These are phyloP conservation scores for Bombylius discolor DNA, from an alignment of 2,888 invertebrate species.

Conservation along the genomic window DNA sequence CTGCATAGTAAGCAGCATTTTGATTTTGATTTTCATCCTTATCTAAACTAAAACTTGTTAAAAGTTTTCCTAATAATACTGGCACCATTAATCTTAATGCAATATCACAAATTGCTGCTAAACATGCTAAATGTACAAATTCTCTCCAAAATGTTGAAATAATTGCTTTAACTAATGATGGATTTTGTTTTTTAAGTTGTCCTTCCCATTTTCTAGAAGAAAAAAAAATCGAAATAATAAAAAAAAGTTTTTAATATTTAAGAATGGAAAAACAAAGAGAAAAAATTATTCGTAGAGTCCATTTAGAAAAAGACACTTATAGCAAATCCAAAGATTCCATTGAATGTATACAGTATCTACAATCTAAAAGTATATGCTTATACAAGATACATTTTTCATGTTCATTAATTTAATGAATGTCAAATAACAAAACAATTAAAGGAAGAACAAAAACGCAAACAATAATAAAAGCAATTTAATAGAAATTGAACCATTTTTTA, in stretches of 20 bases:
- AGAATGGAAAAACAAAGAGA: not conserved
- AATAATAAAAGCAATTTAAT: too few species aligned
- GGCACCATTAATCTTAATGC: constrained; percentile 15
- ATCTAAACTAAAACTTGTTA: constrained; percentile 14
- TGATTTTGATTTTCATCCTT: not conserved
- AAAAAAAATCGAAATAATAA: not conserved
- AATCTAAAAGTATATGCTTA: too few species aligned
- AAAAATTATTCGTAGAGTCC: too few species aligned
- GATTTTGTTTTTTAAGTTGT: constrained; percentile 12
- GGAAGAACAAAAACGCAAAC: too few species aligned
- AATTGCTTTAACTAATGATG: constrained; percentile 16
- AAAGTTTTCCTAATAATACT: constrained; percentile 15
- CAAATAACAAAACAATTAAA: too few species aligned
- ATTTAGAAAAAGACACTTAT: too few species aligned
- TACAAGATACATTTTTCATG: too few species aligned
- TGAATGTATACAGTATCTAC: too few species aligned
- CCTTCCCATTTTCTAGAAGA: constrained; percentile 15
- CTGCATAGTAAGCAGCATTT: constrained; percentile 45
- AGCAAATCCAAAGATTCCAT: too few species aligned
- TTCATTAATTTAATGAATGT: too few species aligned
- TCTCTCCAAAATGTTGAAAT: constrained; percentile 17
- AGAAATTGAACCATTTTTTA: too few species aligned
- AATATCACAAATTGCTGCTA: constrained; percentile 14
- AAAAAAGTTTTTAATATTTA: not conserved
- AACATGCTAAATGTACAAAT: constrained; percentile 10